Base-by-base conservation (phyloP, 2,797 vertebrate species). In the Parauchenoglanis punctatus region DNA sequence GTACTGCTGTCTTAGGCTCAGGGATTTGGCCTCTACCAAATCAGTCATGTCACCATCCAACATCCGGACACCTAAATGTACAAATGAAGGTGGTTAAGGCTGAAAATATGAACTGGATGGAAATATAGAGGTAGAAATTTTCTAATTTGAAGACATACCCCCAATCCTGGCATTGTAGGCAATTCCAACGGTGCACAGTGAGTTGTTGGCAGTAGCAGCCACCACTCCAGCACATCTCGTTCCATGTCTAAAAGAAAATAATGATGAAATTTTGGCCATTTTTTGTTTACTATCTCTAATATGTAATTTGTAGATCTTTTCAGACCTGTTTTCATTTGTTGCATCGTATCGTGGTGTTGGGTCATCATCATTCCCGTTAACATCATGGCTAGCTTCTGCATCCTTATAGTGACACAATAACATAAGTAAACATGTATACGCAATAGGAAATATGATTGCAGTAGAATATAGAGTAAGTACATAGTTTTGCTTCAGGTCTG, bases 11-110 rank as follows among this genome's bases (percentile, higher is more conserved):
- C 95, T 97, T 90, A 99, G 96, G 91, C 97, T 97, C 52, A 99
- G 94, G 0, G 98, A 97, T 40, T 97, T 97, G 20, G 98, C 98
- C 94, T 99, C 99, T 20, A 97, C 96, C 91, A 97, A 95, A 90
- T 99, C 99, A 0, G 97, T 99, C 93, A 99, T 97, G 4, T 99
- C 98, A 87, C 97, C 98, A 1, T 97, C 97, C 94, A 99, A 93
- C 98, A 99, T 99, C 1, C 97, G 95, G 59, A 99, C 95, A 68
- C 98, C 98, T 99, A 90, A 52, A 82, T n/a, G 76, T 46, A 28
- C 1, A 84, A 11, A 13, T 28, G 49, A 68, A 12, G 12, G 3
- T 6, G 7, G 20, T 44, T 61, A 20, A 17, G 7, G 17, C 25
- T 23, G 31, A 61, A 73, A 83, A 83, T 87, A 76, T 44, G 4